Base-by-base conservation (phyloP, 2,797 vertebrate genomes). In the Clarias pachynema region DNA sequence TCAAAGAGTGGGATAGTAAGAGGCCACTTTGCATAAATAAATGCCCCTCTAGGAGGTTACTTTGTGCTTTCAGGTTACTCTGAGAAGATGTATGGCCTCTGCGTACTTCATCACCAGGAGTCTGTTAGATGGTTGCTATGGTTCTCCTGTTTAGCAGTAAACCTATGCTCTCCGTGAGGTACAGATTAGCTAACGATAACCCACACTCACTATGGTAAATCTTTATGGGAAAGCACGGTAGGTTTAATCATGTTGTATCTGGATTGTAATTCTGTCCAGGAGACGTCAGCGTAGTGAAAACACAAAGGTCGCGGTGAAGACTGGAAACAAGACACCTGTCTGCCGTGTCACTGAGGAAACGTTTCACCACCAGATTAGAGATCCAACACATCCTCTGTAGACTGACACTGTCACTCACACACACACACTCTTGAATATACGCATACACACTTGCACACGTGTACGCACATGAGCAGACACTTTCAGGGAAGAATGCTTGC, bases 1-100 rank as follows among this genome's bases (percentile, higher is more conserved):
- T 96, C 94, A 95, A 95, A 95, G 93, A 79, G 92, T 93, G 91
- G 89, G 91, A 92, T 68, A 26, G 92, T 95, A 94, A 95, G 86
- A 93, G 94, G 89, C 91, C 92, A 93, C 93, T 95, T 95, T 94
- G 92, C 92, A 62, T 86, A 89, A 93, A 91, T 93, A 94, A 95
- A 95, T 94, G 79, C 92, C 91, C 86, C 91, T 89, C 88, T 89
- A 86, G 90, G 88, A 65, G 85, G 88, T 92, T 92, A 79, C 53
- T 80, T 90, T 90, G 86, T 65, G 75, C 89, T 88, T 93, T 93
- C 26, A 26, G 66, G 79, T 83, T 85, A 66, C 66, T 80, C 74
- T 75, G 24, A 83, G 29, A 26, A 26, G 78, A 72, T 18, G 60
- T 16, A 77, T 1, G 20, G 29, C 65, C 60, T 16, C n/a, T 15